Conservation (phyloP, 2,888 invertebrate genomes). For the Minunthozetes semirufus region DNA sequence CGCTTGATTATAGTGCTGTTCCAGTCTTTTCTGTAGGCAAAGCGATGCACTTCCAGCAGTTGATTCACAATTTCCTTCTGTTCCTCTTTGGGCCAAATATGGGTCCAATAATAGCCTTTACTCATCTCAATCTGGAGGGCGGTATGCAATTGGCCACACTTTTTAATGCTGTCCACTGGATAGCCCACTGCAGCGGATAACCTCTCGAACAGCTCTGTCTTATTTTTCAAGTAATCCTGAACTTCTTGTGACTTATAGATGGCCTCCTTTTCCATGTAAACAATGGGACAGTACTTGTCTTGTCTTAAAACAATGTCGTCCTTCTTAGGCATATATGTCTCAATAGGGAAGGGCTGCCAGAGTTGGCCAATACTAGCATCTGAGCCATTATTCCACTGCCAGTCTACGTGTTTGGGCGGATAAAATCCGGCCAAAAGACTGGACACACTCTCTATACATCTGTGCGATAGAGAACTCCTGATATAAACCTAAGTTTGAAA, state of each 20-base stretch:
- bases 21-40: neutral
- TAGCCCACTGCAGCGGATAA: conserved; percentile 23
- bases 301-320: conserved; percentile 25
- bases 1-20: conserved; percentile 27
- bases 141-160: conserved; percentile 2
- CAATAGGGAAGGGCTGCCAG: conserved; percentile 35
- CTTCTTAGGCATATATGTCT: conserved; percentile 21
- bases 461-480: conserved; percentile 28
- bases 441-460: conserved; percentile 35
- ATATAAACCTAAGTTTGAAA: neutral
- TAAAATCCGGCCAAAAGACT: conserved; percentile 28
- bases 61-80: conserved; percentile 2
- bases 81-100: conserved; percentile 28
- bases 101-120: conserved; percentile 19
- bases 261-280: neutral
- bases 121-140: conserved; percentile 25
- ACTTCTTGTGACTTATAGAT: neutral
- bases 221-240: conserved; percentile 2
- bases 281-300: conserved; percentile 22
- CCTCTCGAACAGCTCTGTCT: neutral
- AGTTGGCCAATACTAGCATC: neutral
- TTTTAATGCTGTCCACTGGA: conserved; percentile 9
- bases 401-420: conserved; percentile 11
- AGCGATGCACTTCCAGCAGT: neutral
- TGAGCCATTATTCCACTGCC: conserved; percentile 30